Conservation (phyloP, 2,888 invertebrate genomes). For the Patella ulyssiponensis region DNA sequence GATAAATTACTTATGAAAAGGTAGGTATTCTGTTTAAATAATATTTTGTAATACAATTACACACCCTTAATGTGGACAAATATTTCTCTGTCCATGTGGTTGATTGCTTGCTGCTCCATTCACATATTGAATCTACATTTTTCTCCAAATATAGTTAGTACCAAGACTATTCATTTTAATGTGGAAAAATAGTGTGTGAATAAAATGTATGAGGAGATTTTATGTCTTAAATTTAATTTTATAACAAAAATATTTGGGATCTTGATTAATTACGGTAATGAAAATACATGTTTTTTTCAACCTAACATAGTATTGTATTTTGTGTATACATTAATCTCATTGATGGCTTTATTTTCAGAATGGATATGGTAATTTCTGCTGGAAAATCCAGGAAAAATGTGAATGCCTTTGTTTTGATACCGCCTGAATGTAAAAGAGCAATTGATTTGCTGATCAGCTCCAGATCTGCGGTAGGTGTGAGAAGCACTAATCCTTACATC, state of each 20-base stretch:
- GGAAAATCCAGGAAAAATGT: constrained; percentile 27
- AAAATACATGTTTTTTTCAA: too few relatives aligned
- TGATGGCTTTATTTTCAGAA: constrained; percentile 16
- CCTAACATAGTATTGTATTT: too few relatives aligned
- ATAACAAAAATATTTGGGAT: background rate
- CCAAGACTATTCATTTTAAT: too few relatives aligned
- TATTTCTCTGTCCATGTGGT: too few relatives aligned
- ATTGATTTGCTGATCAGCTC: constrained; percentile 12
- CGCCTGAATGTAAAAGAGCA: constrained; percentile 16
- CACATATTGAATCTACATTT: too few relatives aligned
- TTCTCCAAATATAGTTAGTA: too few relatives aligned
- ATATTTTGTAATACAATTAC: too few relatives aligned
- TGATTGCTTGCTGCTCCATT: too few relatives aligned
- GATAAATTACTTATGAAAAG: constrained; percentile 3
- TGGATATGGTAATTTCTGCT: constrained; percentile 23
- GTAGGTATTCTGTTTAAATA: background rate
- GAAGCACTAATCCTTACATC: background rate
- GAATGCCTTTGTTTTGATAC: constrained; percentile 17
- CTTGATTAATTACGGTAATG: too few relatives aligned
- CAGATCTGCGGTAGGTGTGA: background rate
- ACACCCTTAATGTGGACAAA: too few relatives aligned
- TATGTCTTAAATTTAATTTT: background rate
- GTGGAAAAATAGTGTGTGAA: too few relatives aligned
- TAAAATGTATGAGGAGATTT: background rate
- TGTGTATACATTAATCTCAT: too few relatives aligned